Evolutionary conservation across 2,113 vertebrate genomes (phyloP), one percentile per base, ranked within the genome.

Genomic region (Cairina moschata): DNA sequence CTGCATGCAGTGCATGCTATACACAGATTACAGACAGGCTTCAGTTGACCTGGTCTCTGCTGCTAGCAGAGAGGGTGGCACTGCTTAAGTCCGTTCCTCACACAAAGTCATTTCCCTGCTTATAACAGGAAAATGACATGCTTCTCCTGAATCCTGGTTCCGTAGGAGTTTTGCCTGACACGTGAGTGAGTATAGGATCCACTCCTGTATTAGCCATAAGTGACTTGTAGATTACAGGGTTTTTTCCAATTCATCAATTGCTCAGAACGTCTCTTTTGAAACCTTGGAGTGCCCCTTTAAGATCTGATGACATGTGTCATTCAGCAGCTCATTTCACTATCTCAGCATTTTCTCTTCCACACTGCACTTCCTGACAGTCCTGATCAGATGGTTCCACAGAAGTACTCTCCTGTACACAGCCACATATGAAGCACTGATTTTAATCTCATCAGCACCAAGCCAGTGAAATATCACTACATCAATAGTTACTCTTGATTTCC

Each of bases 271-370:
- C 58, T 91, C 76, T 80, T 86, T 76, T 31, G 59, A 95, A 97
- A 69, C 78, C 74, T 82, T 69, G 90, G 97, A 96, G 82, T 98
- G 97, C 91, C 97, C 95, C 97, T 97, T 96, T 75, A 95, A 88
- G 42, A 26, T 48, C 22, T 82, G 83, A 73, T 62, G 91, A 96
- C 91, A 91, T 85, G 83, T 92, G 77, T 59, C 93, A 91, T 72
- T 84, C 86, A 90, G 23, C 88, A 94, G 74, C 87, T 83, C 40
- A 3, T 85, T 97, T 96, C 95, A 97, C 97, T 97, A 98, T 97
- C 97, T 96, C 97, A 97, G 97, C 96, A 71, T 87, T 96, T 65
- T 98, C 81, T 96, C 97, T 98, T 98, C 97, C 86, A 46, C 86
- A 42, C 73, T 83, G 72, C 55, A 50, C 9, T 9, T 42, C n/a